Evolutionary conservation across 1,140 invertebrate genomes (phyloP).

Genomic region (Sycobia sp.): DNA sequence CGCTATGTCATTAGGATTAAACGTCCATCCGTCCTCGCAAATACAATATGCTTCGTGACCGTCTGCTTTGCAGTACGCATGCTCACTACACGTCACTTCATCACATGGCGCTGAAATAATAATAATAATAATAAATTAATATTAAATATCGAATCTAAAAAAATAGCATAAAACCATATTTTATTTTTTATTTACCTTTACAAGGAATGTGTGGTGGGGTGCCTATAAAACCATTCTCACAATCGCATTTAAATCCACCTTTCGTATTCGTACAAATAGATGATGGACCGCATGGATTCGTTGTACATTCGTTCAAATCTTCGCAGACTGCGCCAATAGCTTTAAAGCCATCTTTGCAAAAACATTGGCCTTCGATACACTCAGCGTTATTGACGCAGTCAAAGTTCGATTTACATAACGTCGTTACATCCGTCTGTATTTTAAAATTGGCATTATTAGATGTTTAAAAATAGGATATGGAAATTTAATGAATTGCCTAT

Average conservation of each 20-base stretch:
- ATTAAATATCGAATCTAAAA: not conserved
- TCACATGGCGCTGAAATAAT: conserved; percentile 79
- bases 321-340: conserved; percentile 77
- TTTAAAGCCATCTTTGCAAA: conserved; percentile 87
- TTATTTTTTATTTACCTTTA: conserved; percentile 65
- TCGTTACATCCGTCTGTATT: conserved; percentile 79
- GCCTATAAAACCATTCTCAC: conserved; percentile 83
- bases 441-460: conserved; percentile 23
- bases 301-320: conserved; percentile 83
- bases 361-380: conserved; percentile 86
- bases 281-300: conserved; percentile 79
- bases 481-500: too few relatives aligned
- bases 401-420: conserved; percentile 85
- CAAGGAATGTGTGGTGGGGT: conserved; percentile 79
- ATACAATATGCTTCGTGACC: conserved; percentile 89
- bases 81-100: conserved; percentile 84
- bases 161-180: not conserved
- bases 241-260: conserved; percentile 86
- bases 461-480: too few relatives aligned
- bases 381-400: conserved; percentile 92
- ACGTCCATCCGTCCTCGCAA: conserved; percentile 92
- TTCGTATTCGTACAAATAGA: conserved; percentile 82
- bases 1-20: conserved; percentile 84
- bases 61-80: conserved; percentile 88
- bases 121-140: too few relatives aligned